Conservation (phyloP, 2,797 vertebrate species). For the Peromyscus attwateri region DNA sequence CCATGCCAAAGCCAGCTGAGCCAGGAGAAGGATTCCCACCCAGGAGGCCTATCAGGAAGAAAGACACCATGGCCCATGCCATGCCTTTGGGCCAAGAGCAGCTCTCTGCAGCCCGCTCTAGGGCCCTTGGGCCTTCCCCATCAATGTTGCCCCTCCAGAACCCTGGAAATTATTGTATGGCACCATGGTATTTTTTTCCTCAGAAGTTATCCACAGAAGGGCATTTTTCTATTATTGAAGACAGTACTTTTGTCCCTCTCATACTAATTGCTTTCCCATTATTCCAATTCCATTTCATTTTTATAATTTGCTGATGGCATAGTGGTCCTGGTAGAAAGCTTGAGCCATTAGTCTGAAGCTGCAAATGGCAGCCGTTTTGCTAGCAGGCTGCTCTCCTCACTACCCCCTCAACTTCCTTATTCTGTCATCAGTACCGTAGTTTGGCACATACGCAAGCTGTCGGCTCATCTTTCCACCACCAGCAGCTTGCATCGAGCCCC, state of each 20-base stretch:
- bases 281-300: conserved; percentile 28
- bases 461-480: neutral
- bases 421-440: neutral
- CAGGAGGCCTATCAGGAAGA: neutral
- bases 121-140: neutral
- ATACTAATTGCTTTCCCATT: conserved; percentile 44
- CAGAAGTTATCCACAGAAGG: conserved; percentile 44
- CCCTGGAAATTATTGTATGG: neutral
- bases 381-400: neutral
- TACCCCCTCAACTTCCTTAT: neutral
- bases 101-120: too few relatives aligned
- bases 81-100: neutral
- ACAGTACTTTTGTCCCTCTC: conserved; percentile 1
- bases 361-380: neutral
- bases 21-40: neutral
- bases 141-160: neutral
- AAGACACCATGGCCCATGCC: neutral
- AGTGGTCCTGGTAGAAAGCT: conserved; percentile 1
- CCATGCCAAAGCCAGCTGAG: neutral
- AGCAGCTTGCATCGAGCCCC: neutral
- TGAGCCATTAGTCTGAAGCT: conserved; percentile 37
- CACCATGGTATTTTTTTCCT: neutral
- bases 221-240: conserved; percentile 22
- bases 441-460: neutral
- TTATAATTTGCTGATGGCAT: conserved; percentile 23